Evolutionary conservation across 2,888 invertebrate species (phyloP).

Genomic region (Danaus chrysippus): DNA sequence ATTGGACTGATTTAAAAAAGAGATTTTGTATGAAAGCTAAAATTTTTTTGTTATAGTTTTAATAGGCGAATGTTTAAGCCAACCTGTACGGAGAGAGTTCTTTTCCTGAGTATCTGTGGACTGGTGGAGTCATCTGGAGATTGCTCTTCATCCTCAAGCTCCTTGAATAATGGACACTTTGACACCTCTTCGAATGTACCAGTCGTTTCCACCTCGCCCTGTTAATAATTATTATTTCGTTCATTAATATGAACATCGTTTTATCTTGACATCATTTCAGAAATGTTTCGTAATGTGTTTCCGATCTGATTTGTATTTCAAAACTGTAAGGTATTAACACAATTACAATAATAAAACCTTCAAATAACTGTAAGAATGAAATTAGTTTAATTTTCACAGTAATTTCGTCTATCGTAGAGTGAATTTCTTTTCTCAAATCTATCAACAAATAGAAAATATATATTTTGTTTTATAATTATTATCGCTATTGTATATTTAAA

Average conservation of each 20-base stretch:
- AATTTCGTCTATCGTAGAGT: too few species aligned
- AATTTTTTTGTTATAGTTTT: neutral
- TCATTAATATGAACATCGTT: neutral
- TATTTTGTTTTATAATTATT: too few species aligned
- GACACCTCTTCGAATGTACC: slow-evolving; percentile 79
- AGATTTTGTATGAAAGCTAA: neutral
- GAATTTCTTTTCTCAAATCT: too few species aligned
- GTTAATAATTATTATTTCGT: slow-evolving; percentile 20
- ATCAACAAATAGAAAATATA: too few species aligned
- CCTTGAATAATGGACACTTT: slow-evolving; percentile 68
- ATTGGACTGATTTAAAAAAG: neutral
- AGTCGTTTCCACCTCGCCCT: slow-evolving; percentile 81
- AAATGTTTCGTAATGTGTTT: too few species aligned
- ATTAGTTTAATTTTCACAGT: too few species aligned
- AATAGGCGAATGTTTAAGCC: slow-evolving; percentile 8
- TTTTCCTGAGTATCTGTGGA: slow-evolving; percentile 38
- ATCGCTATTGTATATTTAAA: too few species aligned
- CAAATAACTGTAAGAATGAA: too few species aligned
- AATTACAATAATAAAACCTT: too few species aligned
- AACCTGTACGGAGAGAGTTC: slow-evolving; percentile 68
- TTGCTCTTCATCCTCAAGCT: slow-evolving; percentile 66
- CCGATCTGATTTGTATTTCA: too few species aligned
- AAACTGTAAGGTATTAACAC: too few species aligned
- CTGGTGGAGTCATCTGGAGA: slow-evolving; percentile 39
- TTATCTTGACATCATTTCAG: too few species aligned